Percentiles rank a stretch among this genome's conserved stretches.
Conservation (phyloP, 1,140 invertebrate species). For the Hyles vespertilio region DNA sequence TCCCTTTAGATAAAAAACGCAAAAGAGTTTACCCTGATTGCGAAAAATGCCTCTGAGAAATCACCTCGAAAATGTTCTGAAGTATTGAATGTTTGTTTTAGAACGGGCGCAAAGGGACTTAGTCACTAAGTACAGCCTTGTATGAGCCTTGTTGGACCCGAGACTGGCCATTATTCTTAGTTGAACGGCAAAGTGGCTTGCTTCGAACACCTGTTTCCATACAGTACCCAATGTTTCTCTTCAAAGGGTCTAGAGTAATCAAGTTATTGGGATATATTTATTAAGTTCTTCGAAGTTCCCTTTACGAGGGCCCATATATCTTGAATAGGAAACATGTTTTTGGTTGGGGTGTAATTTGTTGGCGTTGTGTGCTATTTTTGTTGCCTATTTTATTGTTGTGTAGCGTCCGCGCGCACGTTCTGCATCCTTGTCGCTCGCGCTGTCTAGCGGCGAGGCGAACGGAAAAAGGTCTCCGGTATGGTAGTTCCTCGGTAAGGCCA, state of each 20-base stretch:
- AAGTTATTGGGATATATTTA: constrained; percentile 33
- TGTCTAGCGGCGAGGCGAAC: constrained; percentile 13
- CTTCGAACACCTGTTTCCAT: constrained; percentile 12
- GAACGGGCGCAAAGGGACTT: background rate
- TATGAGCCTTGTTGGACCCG: too few species aligned
- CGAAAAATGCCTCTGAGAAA: constrained; percentile 4
- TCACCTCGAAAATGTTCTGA: background rate
- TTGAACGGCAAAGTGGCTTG: too few species aligned
- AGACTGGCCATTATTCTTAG: too few species aligned
- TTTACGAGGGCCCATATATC: constrained; percentile 17
- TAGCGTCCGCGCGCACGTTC: constrained; percentile 14
- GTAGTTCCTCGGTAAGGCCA: constrained; percentile 31
- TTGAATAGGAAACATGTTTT: constrained; percentile 21
- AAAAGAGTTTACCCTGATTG: constrained; percentile 6
- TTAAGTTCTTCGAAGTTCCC: constrained; percentile 13
- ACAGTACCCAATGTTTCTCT: constrained; percentile 13
- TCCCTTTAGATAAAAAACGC: constrained; percentile 19
- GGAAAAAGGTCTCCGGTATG: constrained; percentile 34
- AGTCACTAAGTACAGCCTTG: background rate
- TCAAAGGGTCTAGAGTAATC: constrained; percentile 22
- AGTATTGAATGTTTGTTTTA: constrained; percentile 1
- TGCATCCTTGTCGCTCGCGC: constrained; percentile 16
- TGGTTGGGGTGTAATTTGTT: constrained; percentile 25
- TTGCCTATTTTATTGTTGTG: constrained; percentile 32
- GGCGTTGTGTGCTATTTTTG: constrained; percentile 21